Base-by-base conservation (phyloP, 2,113 vertebrate genomes). In the Rafetus swinhoei region DNA sequence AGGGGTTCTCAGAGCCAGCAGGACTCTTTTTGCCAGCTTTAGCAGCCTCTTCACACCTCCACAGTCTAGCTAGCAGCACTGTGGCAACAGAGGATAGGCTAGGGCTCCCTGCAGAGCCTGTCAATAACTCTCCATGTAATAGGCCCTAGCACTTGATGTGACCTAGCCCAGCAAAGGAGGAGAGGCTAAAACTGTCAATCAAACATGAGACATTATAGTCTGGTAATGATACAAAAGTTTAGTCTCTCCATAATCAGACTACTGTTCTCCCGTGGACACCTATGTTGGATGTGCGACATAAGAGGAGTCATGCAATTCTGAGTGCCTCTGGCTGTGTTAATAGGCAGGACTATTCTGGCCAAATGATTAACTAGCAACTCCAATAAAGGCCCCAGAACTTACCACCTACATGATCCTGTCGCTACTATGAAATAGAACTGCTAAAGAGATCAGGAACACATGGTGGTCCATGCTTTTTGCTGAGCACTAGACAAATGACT, bases 191-290 rank as follows among this genome's bases (percentile, higher is more conserved):
- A 45, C 22, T 27, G 74, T 22, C 39, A 77, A 22, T 76, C 74
- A 15, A 50, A 50, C 4, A 90, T 14, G 14, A 90, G 53, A 93
- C 7, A 77, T 80, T 87, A 88, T 0, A 91, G 74, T 3, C 14
- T 81, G 89, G 74, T 93, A 86, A 92, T 56, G 77, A 72, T 82
- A 22, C 21, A 57, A 16, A 83, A 18, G 76, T 94, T 84, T 87
- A 88, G 27, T 77, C 87, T 91, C 52, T 24, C 79, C 76, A 60
- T 24, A 52, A 84, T 69, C 19, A 45, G 35, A 86, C 65, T 87
- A 81, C 21, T 84, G 91, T 35, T 95, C 59, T 93, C 62, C 79
- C 82, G 84, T 13, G 12, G 54, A 50, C 53, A 93, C 80, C 22
- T 50, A 14, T 89, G 62, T 3, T 59, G 93, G 55, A 13, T 53